Conservation (phyloP, 2,113 vertebrate genomes). For the Trichechus manatus region DNA sequence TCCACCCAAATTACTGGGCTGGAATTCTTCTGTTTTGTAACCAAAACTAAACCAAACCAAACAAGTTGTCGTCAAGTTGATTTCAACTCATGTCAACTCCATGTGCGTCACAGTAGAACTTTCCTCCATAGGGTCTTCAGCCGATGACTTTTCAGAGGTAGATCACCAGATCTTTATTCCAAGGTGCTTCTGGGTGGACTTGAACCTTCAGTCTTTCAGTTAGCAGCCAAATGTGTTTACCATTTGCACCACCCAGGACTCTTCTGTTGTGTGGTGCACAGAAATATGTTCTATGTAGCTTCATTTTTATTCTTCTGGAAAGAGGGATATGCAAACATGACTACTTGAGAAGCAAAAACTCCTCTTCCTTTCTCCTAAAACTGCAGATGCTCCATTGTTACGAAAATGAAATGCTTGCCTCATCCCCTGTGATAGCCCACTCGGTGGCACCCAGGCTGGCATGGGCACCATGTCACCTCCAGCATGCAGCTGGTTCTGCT, state of each 20-base stretch:
- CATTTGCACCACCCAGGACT: background rate
- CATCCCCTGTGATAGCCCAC: background rate
- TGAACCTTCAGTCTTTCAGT: background rate
- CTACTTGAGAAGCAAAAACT: background rate
- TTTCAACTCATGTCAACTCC: background rate
- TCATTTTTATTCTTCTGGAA: background rate
- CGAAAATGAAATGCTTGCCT: background rate
- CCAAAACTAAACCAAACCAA: background rate
- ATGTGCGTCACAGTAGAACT: background rate
- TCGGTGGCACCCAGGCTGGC: background rate
- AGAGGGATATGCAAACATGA: accelerated
- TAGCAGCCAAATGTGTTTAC: background rate
- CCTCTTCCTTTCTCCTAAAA: background rate
- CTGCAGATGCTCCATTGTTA: background rate
- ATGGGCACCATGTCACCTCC: background rate
- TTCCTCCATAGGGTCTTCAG: background rate
- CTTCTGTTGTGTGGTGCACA: accelerated
- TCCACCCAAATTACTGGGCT: background rate
- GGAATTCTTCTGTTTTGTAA: background rate
- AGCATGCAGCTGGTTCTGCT: background rate
- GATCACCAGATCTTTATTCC: background rate
- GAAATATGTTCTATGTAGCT: accelerated
- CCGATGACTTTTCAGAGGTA: background rate
- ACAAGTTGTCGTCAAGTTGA: background rate
- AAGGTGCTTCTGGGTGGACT: background rate